Evolutionary conservation across 2,888 invertebrate species (phyloP), one percentile per base, ranked within the genome.

Genomic region (Drosophila testacea): DNA sequence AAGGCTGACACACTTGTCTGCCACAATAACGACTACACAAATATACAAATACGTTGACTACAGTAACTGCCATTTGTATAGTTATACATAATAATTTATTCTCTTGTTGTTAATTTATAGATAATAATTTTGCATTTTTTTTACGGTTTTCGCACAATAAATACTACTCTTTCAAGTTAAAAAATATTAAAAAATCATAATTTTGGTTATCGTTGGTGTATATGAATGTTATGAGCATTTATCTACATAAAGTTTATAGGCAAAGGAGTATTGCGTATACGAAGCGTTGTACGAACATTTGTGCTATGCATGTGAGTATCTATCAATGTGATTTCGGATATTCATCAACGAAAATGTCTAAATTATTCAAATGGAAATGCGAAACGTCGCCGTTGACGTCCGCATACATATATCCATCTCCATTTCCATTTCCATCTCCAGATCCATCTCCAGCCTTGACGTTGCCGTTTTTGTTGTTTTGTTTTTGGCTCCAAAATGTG

Each of bases 301-400:
- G 16, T 11, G 16, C 11, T 39, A 54, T 11, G n/a, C 32, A 22
- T 28, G 34, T 28, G 54, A 41, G 47, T 81, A 87, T 90, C 89
- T 90, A 90, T 88, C 90, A 90, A 89, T 89, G 83, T 81, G 85
- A 77, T 81, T 73, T 84, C 81, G 85, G 84, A 89, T 90, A 84
- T 89, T 88, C 90, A 89, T 89, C 88, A 89, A 87, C 89, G 85
- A 80, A 86, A 85, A 90, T 82, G 88, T 89, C 88, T 87, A 89
- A 89, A 89, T 89, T 89, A 89, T 89, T 89, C 89, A 89, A 89
- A 89, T 90, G 83, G 81, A 90, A 87, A 82, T 83, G 90, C 76
- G 74, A 85, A 85, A 75, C 80, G 83, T 83, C 67, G 77, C 67
- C 67, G 64, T 63, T 62, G 63, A 55, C 60, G 44, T 64, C 36